Evolutionary conservation across 2,797 vertebrate species (phyloP), one percentile per base, ranked within the genome.

Genomic region (Alectoris magna): DNA sequence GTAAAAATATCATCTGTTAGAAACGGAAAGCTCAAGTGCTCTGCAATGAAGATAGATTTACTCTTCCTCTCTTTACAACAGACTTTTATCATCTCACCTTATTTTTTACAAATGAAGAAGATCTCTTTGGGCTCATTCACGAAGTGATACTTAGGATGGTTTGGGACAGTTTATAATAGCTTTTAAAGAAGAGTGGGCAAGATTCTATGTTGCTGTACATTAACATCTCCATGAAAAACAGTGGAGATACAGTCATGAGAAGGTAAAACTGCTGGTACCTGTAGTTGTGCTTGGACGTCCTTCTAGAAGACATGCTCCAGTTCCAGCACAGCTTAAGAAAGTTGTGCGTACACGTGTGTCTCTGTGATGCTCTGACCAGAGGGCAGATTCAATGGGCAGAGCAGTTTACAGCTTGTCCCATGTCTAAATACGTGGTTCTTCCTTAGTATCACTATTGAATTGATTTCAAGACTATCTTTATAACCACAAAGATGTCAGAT

Each of bases 1-100:
- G 71, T 86, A 43, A 76, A 87, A 94, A 34, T 72, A 43, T 27
- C 14, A 22, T 68, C 69, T 51, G 56, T 19, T 81, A 68, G 69
- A 91, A 93, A 78, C 11, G 19, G 55, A 87, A 96, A 31, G 10
- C 27, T 92, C 38, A 22, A 92, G 71, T 74, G 63, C 4, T 71
- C 64, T 85, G 62, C 43, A 85, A 87, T 41, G 24, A 82, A 80
- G 71, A 51, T 7, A 5, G 17, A 60, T n/a, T 2, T 1, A 38
- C 36, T 91, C 49, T 38, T 93, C 11, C 26, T 51, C 59, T 91
- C 38, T 89, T 51, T 49, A 31, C 58, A 56, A 48, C 9, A 34
- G 11, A 8, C 13, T 94, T 93, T 94, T 84, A 62, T 73, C 5
- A 55, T 83, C 87, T 88, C 41, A 91, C 17, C 24, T 26, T 60